Conservation (phyloP, 1,140 invertebrate genomes). For the Dufourea novaeangliae region DNA sequence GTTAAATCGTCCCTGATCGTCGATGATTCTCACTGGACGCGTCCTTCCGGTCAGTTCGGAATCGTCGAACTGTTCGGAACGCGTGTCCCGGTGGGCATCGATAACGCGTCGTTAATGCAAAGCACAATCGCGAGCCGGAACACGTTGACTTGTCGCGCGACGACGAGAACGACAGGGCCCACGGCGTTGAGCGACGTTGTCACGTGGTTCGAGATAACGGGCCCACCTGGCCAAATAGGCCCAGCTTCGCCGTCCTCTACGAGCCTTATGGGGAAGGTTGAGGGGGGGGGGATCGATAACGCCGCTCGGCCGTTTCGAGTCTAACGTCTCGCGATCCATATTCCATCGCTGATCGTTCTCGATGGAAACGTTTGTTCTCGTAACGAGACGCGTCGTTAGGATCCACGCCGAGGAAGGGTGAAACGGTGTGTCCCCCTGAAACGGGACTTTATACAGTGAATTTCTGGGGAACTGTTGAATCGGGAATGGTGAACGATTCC, state of each 20-base stretch:
- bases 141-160: slow-evolving; percentile 40
- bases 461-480: background rate
- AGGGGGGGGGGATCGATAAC: slow-evolving; percentile 20
- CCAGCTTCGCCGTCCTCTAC: too few relatives aligned
- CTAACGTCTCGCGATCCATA: slow-evolving; percentile 46
- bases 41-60: slow-evolving; percentile 23
- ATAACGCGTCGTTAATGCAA: slow-evolving; percentile 58
- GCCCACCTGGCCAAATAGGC: slow-evolving; percentile 48
- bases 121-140: slow-evolving; percentile 37
- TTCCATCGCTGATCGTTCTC: slow-evolving; percentile 30
- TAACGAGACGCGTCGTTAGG: slow-evolving; percentile 33
- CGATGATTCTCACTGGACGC: slow-evolving; percentile 39
- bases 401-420: background rate
- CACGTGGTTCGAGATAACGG: slow-evolving; percentile 64
- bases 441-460: slow-evolving; percentile 37
- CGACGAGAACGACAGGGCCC: slow-evolving; percentile 13
- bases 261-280: slow-evolving; percentile 29
- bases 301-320: background rate
- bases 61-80: background rate
- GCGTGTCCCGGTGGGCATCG: slow-evolving; percentile 1
- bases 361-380: slow-evolving; percentile 34
- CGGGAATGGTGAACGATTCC: too few relatives aligned
- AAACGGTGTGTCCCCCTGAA: background rate
- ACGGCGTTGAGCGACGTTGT: slow-evolving; percentile 51
- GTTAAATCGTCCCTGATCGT: slow-evolving; percentile 27